Conservation (phyloP, 1,140 invertebrate species). For the Colletes latitarsis region DNA sequence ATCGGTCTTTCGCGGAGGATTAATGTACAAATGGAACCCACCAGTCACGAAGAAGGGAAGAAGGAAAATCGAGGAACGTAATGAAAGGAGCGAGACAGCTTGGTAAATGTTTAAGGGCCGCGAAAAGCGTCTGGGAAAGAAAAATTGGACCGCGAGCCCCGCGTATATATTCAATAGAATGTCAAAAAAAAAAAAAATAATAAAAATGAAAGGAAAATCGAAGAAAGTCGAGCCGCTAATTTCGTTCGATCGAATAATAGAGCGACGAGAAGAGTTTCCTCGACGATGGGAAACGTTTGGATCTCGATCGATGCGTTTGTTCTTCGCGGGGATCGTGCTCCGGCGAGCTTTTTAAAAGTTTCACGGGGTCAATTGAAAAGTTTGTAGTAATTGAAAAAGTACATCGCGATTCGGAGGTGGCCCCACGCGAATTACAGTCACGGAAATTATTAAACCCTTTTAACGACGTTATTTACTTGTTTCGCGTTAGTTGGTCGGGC, state of each 20-base stretch:
- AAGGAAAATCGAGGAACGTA: background rate
- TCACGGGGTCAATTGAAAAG: background rate
- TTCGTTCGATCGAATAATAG: too few relatives aligned
- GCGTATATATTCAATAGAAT: background rate
- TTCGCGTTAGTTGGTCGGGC: background rate
- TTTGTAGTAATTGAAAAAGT: background rate
- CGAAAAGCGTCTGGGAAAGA: background rate
- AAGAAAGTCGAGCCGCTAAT: too few relatives aligned
- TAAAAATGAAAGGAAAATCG: too few relatives aligned
- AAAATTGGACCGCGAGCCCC: background rate
- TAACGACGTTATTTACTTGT: background rate
- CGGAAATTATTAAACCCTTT: background rate
- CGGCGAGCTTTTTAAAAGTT: background rate
- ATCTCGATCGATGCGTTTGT: slow-evolving; percentile 3
- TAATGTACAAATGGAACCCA: slow-evolving; percentile 12
- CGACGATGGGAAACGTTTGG: background rate
- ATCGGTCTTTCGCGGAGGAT: slow-evolving; percentile 18
- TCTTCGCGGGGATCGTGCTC: background rate
- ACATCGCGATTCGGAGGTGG: background rate
- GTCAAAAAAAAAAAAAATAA: background rate
- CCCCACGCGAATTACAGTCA: background rate
- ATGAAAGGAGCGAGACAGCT: slow-evolving; percentile 1
- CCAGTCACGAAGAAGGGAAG: background rate
- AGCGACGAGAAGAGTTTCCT: too few relatives aligned
- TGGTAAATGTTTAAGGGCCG: slow-evolving; percentile 13